Percentiles rank a stretch among this genome's conserved stretches.
These are phyloP conservation scores for Coregonus suidteri DNA, from an alignment of 2,797 vertebrate species.

Conservation along the genomic window DNA sequence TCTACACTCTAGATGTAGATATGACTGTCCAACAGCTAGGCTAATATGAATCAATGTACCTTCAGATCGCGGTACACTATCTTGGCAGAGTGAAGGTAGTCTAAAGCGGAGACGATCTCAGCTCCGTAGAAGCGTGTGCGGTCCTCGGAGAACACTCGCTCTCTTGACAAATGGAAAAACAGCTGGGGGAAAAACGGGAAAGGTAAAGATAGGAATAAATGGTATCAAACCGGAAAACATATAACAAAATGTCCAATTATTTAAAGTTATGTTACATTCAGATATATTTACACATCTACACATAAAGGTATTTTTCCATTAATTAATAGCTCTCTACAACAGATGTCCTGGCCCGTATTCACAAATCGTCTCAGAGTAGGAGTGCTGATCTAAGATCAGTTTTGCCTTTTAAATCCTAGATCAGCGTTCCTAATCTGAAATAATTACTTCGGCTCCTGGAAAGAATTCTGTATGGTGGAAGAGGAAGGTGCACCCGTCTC, in stretches of 20 bases:
- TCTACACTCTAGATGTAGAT: background rate
- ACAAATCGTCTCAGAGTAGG: too few species aligned
- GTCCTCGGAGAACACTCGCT: conserved; percentile 97
- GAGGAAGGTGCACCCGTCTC: background rate
- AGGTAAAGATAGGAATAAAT: conserved; percentile 88
- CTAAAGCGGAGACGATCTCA: conserved; percentile 94
- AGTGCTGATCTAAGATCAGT: background rate
- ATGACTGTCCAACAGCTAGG: background rate
- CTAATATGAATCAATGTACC: conserved; percentile 73
- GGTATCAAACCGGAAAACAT: background rate
- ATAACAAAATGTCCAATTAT: background rate
- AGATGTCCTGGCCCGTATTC: too few species aligned
- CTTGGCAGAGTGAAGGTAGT: conserved; percentile 97
- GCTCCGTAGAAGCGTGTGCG: conserved; percentile 96
- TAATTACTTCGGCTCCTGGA: background rate
- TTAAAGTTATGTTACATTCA: too few species aligned
- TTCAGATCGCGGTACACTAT: conserved; percentile 97
- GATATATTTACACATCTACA: too few species aligned
- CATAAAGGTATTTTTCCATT: background rate
- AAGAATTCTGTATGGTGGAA: background rate
- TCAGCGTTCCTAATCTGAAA: background rate
- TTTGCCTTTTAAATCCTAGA: background rate
- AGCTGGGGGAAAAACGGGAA: conserved; percentile 68
- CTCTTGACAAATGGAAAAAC: conserved; percentile 99
- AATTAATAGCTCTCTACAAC: background rate